phyloP scores from a whole-genome alignment of 2,797 vertebrate genomes.

The Dallia pectoralis region DNA sequence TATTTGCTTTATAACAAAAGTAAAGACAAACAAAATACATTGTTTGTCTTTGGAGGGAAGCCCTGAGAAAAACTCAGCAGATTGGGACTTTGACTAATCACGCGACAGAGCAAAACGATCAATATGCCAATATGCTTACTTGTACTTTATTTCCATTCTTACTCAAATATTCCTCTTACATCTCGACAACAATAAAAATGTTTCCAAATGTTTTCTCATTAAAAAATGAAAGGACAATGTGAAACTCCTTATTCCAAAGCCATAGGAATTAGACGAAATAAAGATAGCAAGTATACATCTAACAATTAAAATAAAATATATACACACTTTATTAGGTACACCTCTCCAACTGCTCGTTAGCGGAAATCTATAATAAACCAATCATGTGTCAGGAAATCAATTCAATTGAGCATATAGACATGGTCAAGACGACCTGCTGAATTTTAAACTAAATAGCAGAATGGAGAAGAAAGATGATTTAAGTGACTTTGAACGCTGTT shows the following conservation, averaged over 20 bases:
- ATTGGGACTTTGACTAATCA: slow-evolving; percentile 21
- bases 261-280: background rate
- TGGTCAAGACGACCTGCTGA: too few species aligned
- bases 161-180: background rate
- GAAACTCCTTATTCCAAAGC: background rate
- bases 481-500: too few species aligned
- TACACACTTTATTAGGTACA: too few species aligned
- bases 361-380: too few species aligned
- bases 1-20: slow-evolving; percentile 70
- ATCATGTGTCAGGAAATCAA: too few species aligned
- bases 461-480: too few species aligned
- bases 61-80: slow-evolving; percentile 30
- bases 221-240: background rate
- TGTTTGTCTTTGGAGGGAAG: slow-evolving; percentile 47
- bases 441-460: too few species aligned
- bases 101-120: slow-evolving; percentile 1
- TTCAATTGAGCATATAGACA: too few species aligned
- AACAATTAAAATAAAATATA: background rate
- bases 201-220: too few species aligned
- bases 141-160: background rate
- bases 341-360: too few species aligned
- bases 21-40: slow-evolving; percentile 62
- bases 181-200: background rate
- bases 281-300: too few species aligned
- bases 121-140: background rate